phyloP scores from a whole-genome alignment of 2,888 invertebrate genomes.

The Petrophora chlorosata region DNA sequence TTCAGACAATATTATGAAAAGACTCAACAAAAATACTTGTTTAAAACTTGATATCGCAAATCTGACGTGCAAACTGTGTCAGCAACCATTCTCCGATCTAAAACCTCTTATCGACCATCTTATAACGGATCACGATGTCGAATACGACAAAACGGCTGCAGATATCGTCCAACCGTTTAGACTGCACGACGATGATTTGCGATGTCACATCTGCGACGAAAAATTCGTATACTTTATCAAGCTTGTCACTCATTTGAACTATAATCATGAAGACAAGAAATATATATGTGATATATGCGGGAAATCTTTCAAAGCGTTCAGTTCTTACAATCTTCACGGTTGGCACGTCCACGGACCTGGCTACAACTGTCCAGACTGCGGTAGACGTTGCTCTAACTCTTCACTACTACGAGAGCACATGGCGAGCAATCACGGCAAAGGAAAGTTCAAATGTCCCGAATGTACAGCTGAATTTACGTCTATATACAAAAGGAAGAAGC shows the following conservation, averaged over 20 bases:
- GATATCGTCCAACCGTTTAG: conserved; percentile 24
- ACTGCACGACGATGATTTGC: conserved; percentile 26
- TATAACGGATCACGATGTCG: conserved; percentile 29
- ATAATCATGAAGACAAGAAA: conserved; percentile 21
- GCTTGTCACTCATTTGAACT: conserved; percentile 24
- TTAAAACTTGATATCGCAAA: conserved; percentile 42
- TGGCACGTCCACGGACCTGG: conserved; percentile 27
- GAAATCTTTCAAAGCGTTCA: conserved; percentile 18
- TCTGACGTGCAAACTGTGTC: conserved; percentile 36
- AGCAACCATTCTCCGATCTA: conserved; percentile 29
- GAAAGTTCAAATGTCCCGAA: conserved; percentile 43
- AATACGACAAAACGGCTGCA: conserved; percentile 12
- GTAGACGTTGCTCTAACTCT: conserved; percentile 39
- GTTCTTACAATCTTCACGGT: conserved; percentile 11
- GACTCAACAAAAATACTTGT: conserved; percentile 37
- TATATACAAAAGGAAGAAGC: conserved; percentile 45
- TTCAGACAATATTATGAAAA: conserved; percentile 21
- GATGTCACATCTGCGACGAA: conserved; percentile 23
- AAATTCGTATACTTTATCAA: conserved; percentile 28
- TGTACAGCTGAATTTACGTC: conserved; percentile 50
- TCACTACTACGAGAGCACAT: conserved; percentile 35
- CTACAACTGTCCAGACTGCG: conserved; percentile 46
- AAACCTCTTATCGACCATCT: conserved; percentile 39
- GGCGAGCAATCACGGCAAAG: conserved; percentile 47
- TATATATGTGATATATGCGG: conserved; percentile 28